Evolutionary conservation across 2,888 invertebrate genomes (phyloP), one percentile per base, ranked within the genome.

Genomic region (Pachliopta kotzebuea): DNA sequence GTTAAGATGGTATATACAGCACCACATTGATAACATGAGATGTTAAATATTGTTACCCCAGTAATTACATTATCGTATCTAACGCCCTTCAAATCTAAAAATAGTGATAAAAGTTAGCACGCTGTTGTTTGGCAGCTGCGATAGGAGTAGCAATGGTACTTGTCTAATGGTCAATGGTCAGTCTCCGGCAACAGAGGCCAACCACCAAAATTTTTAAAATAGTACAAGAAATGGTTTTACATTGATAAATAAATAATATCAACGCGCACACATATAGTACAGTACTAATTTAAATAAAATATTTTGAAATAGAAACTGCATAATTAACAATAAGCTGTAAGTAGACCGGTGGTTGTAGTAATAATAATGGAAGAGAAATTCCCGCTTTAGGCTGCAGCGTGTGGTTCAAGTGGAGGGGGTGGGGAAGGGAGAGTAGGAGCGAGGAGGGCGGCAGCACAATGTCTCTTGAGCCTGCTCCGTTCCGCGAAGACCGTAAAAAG

Each of bases 401-500:
- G 52, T 69, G 52, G 61, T 42, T 56, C 49, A 54, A 60, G 59
- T 20, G 45, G 63, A 68, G 68, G 66, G 71, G 68, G 67, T 57
- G 52, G n/a, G 53, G 67, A 26, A 60, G 55, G 52, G 49, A n/a
- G 31, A 11, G 31, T 31, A 23, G 60, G 70, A 69, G 24, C 20
- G 62, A 54, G 54, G 31, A 60, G 66, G 68, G 63, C 69, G 70
- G 69, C 73, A 68, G 74, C 74, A 72, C 72, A 76, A 77, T 73
- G 75, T 78, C 75, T 81, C 74, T 74, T 69, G 68, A 70, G 73
- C 70, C 69, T 70, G 71, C 74, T 72, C 75, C 62, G 68, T 74
- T 76, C 76, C 72, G 71, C 57, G 59, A 65, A 69, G 75, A 80
- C 75, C 76, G 77, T 86, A 85, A 86, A 86, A 73, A 81, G 80